Evolutionary conservation across 2,888 invertebrate species (phyloP).

Genomic region (Mythimna albipuncta): DNA sequence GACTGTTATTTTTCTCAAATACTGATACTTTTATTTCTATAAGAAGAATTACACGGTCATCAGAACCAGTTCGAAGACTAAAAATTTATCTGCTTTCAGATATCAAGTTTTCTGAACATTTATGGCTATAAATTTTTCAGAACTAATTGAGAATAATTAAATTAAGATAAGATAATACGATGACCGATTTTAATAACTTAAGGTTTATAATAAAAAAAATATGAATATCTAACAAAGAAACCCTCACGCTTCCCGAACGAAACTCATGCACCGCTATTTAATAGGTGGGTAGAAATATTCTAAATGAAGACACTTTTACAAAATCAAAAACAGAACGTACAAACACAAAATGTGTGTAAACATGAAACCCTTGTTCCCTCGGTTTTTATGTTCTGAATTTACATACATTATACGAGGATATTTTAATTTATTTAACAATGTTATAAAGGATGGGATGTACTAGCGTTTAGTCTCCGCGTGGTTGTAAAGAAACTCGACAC

Average conservation of each 20-base stretch:
- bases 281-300: background rate
- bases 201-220: too few relatives aligned
- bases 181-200: too few relatives aligned
- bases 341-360: constrained; percentile 51
- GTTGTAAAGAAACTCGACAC: constrained; percentile 55
- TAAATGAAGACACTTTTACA: constrained; percentile 49
- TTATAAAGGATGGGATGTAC: constrained; percentile 52
- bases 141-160: too few relatives aligned
- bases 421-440: constrained; percentile 67
- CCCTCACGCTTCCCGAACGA: background rate
- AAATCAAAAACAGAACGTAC: constrained; percentile 49
- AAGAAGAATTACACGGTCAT: background rate
- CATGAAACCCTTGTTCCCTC: constrained; percentile 52
- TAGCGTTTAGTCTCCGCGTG: constrained; percentile 43
- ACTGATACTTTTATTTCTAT: background rate
- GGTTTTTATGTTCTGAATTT: constrained; percentile 63
- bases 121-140: too few relatives aligned
- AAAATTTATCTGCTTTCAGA: too few relatives aligned
- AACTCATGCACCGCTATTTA: background rate
- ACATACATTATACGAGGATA: constrained; percentile 62
- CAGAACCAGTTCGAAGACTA: too few relatives aligned
- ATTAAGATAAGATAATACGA: too few relatives aligned
- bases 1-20: background rate
- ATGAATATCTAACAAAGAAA: background rate
- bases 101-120: too few relatives aligned